phyloP scores from a whole-genome alignment of 2,888 invertebrate genomes.

The Rosalia funebris region DNA sequence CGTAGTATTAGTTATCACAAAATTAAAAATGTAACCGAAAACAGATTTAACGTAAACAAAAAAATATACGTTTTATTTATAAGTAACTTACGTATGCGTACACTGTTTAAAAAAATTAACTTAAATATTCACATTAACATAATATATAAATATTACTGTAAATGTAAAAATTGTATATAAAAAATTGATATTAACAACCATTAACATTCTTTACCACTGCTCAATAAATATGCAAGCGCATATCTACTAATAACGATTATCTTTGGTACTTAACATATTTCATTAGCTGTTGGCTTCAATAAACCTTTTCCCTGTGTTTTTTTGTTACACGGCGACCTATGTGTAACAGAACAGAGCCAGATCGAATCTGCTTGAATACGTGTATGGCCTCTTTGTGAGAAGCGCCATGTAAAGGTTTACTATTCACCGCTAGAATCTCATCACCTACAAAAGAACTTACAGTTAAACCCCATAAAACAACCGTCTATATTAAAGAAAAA shows the following conservation, averaged over 20 bases:
- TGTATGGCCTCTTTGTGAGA: slow-evolving; percentile 83
- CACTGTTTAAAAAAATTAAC: slow-evolving; percentile 30
- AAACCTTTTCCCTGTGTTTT: slow-evolving; percentile 57
- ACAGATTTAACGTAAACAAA: too few relatives aligned
- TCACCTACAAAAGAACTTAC: slow-evolving; percentile 80
- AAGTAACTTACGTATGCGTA: neutral
- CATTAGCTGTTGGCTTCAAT: slow-evolving; percentile 32
- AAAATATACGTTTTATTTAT: too few relatives aligned
- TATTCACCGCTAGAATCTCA: slow-evolving; percentile 83
- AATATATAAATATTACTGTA: slow-evolving; percentile 24
- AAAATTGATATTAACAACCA: slow-evolving; percentile 36
- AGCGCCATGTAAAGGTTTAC: slow-evolving; percentile 79
- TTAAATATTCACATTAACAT: slow-evolving; percentile 23
- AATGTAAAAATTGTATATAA: slow-evolving; percentile 30
- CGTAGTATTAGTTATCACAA: too few relatives aligned
- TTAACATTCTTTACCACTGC: slow-evolving; percentile 29
- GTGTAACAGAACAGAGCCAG: slow-evolving; percentile 79
- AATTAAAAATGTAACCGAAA: too few relatives aligned
- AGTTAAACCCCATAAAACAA: too few relatives aligned
- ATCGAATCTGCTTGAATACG: slow-evolving; percentile 81
- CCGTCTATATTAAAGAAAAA: too few relatives aligned
- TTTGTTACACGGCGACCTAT: slow-evolving; percentile 69
- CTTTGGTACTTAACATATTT: slow-evolving; percentile 34
- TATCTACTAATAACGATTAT: slow-evolving; percentile 38
- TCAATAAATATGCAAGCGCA: slow-evolving; percentile 31